A percentile compares a stretch with the other conserved stretches of the same genome.
These are phyloP conservation scores for Podocnemis expansa DNA, from an alignment of 2,113 vertebrate genomes.

Conservation along the genomic window DNA sequence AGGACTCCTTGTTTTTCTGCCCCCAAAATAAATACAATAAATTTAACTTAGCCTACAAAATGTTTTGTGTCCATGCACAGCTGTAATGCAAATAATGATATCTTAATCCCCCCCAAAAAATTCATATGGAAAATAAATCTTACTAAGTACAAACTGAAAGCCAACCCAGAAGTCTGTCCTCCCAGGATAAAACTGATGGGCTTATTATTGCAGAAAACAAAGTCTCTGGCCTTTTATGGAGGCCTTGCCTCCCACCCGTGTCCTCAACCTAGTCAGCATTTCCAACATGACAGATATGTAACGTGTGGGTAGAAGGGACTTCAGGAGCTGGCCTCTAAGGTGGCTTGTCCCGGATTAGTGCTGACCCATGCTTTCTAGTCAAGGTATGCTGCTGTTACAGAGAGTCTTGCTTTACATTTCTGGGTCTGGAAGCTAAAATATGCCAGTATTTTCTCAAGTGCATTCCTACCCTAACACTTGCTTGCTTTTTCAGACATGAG, in stretches of 20 bases:
- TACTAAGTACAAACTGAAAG: neutral
- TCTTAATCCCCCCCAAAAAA: accelerated
- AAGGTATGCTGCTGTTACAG: accelerated
- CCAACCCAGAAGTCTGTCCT: accelerated
- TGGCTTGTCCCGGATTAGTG: neutral
- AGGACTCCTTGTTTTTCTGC: too few relatives aligned
- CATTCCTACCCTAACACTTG: neutral
- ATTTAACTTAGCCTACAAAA: neutral
- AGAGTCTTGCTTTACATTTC: accelerated
- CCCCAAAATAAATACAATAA: neutral
- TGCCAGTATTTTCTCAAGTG: accelerated
- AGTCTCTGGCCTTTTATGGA: neutral
- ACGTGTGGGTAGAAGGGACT: neutral
- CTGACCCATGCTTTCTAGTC: accelerated
- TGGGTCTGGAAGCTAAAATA: accelerated
- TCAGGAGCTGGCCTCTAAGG: neutral
- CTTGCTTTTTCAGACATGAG: neutral
- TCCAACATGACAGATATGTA: neutral
- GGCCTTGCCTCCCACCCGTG: accelerated
- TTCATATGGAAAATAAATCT: neutral
- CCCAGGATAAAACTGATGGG: accelerated
- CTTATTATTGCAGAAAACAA: accelerated
- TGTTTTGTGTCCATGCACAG: accelerated
- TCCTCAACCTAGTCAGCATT: accelerated
- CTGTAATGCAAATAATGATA: neutral